These are phyloP conservation scores for Dolichopus griseipennis DNA, from an alignment of 2,888 invertebrate species.

Conservation along the genomic window DNA sequence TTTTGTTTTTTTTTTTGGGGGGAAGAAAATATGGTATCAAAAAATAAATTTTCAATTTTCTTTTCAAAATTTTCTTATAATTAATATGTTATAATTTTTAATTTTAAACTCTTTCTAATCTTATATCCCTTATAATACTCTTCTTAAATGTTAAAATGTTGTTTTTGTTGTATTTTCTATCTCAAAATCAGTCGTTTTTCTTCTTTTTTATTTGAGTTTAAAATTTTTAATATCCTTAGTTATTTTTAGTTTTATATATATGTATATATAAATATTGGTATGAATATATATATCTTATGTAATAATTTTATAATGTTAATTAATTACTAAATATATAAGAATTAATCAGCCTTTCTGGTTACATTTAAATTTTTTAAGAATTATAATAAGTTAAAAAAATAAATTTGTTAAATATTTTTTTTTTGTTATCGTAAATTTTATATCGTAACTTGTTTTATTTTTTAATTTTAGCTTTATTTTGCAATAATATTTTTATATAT, in stretches of 20 bases:
- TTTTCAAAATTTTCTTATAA: neutral
- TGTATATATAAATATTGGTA: no score
- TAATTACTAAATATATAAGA: neutral
- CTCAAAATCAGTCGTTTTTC: conserved; percentile 28
- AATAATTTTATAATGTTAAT: conserved; percentile 23
- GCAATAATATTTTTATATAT: no score
- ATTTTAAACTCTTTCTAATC: neutral
- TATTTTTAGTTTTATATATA: conserved; percentile 16
- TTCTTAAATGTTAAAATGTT: neutral
- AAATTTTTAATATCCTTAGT: conserved; percentile 13
- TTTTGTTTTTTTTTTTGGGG: neutral
- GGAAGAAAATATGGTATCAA: neutral
- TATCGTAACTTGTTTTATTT: no score
- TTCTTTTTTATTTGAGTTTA: conserved; percentile 20
- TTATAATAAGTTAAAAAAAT: neutral
- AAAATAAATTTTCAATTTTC: neutral
- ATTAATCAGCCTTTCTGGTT: conserved; percentile 24
- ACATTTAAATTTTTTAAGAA: conserved; percentile 13
- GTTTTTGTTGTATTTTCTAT: conserved; percentile 20
- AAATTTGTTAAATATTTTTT: no score
- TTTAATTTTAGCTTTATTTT: no score
- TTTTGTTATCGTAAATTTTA: no score
- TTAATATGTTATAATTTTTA: neutral
- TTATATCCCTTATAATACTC: neutral
- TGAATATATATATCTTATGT: conserved; percentile 17